Percentiles rank a stretch among this genome's conserved stretches.
These are phyloP conservation scores for Drosophila pachea DNA, from an alignment of 1,140 invertebrate species.

Conservation along the genomic window DNA sequence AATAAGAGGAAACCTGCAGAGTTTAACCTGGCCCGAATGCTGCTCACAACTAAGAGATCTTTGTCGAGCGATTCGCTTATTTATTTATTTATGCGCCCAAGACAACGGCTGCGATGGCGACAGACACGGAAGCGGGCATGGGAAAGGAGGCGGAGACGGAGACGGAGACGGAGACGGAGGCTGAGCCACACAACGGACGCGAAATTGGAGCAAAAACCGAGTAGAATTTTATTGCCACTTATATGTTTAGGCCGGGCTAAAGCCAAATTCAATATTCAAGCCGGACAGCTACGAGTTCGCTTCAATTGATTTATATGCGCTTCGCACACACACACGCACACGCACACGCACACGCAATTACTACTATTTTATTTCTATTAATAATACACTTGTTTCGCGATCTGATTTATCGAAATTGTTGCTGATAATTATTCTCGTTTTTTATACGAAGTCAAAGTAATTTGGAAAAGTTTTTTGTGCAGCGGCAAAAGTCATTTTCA, in stretches of 20 bases:
- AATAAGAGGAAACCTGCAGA: conserved; percentile 18
- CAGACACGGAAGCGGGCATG: background rate
- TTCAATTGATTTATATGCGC: conserved; percentile 63
- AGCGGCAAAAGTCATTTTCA: background rate
- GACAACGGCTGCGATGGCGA: conserved; percentile 7
- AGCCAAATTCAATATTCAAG: conserved; percentile 71
- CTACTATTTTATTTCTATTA: conserved; percentile 9
- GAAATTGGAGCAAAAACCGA: conserved; percentile 3
- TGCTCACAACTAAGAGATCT: conserved; percentile 17
- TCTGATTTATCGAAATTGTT: conserved; percentile 27
- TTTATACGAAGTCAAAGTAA: background rate
- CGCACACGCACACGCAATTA: background rate
- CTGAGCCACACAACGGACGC: background rate
- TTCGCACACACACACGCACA: conserved; percentile 4
- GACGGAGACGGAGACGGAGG: too few relatives aligned
- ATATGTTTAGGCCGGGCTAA: conserved; percentile 46
- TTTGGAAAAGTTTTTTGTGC: conserved; percentile 31
- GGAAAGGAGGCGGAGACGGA: too few relatives aligned
- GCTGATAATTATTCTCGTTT: conserved; percentile 3
- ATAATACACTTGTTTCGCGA: conserved; percentile 25
- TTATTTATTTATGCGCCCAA: conserved; percentile 61
- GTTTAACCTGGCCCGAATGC: background rate
- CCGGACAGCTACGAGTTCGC: conserved; percentile 45
- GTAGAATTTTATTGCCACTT: conserved; percentile 62
- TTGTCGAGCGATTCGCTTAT: conserved; percentile 32